These are phyloP conservation scores for Entomobrya proxima DNA, from an alignment of 2,888 invertebrate genomes.

Conservation along the genomic window DNA sequence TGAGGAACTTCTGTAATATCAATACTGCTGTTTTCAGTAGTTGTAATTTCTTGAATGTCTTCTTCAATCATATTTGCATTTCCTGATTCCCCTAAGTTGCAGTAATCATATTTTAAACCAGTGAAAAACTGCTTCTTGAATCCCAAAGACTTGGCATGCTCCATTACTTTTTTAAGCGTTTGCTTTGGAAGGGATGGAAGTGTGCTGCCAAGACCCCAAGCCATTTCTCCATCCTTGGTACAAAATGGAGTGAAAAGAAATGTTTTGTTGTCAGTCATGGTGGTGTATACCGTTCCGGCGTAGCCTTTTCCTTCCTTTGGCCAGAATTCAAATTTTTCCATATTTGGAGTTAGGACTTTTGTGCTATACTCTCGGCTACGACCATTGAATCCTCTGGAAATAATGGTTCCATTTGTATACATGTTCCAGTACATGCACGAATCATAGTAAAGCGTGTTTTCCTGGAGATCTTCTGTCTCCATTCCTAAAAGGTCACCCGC, in stretches of 20 bases:
- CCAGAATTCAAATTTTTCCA: slow-evolving; percentile 22
- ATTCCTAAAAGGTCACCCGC: slow-evolving; percentile 1
- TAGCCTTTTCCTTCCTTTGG: slow-evolving; percentile 9
- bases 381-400: slow-evolving; percentile 24
- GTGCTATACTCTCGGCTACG: slow-evolving; percentile 1
- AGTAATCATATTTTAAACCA: slow-evolving; percentile 43
- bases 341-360: not conserved
- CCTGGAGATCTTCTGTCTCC: not conserved
- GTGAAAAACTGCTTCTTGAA: slow-evolving; percentile 48
- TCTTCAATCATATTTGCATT: not conserved
- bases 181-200: slow-evolving; percentile 8
- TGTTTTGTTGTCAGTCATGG: slow-evolving; percentile 51
- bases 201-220: slow-evolving; percentile 15
- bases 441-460: not conserved
- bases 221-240: slow-evolving; percentile 27
- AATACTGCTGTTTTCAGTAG: no score
- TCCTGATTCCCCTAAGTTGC: not conserved
- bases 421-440: slow-evolving; percentile 32
- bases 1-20: no score
- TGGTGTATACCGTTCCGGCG: slow-evolving; percentile 31
- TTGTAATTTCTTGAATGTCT: no score
- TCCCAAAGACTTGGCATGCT: slow-evolving; percentile 31
- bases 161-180: not conserved
- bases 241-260: slow-evolving; percentile 37
- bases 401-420: not conserved